A percentile compares a stretch with the other conserved stretches of the same genome.
Conservation (phyloP, 1,140 invertebrate species). For the Cotesia vestalis region DNA sequence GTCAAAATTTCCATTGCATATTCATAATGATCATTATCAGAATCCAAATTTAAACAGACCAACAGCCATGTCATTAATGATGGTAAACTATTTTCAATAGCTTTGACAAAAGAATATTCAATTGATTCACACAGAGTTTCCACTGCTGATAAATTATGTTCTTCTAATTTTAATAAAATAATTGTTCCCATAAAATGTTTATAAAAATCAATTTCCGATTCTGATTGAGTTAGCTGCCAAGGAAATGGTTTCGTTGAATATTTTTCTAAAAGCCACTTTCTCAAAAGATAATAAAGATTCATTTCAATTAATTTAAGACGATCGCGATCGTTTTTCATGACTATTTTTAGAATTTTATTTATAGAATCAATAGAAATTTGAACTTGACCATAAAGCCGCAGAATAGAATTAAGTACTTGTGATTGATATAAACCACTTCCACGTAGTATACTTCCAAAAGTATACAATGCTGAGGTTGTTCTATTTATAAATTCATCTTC, state of each 20-base stretch:
- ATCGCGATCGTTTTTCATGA: conserved; percentile 35
- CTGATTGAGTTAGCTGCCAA: conserved; percentile 53
- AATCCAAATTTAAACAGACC: not conserved
- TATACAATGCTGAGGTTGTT: conserved; percentile 56
- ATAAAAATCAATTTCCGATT: conserved; percentile 58
- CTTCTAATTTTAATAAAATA: conserved; percentile 53
- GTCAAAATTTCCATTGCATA: conserved; percentile 38
- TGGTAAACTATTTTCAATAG: conserved; percentile 59
- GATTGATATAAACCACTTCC: conserved; percentile 57
- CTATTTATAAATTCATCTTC: conserved; percentile 59
- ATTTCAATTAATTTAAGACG: conserved; percentile 54
- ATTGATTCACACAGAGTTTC: conserved; percentile 48
- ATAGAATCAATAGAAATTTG: conserved; percentile 51
- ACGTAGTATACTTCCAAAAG: conserved; percentile 56
- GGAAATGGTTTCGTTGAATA: conserved; percentile 53
- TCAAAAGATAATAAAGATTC: conserved; percentile 56
- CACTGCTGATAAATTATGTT: conserved; percentile 46
- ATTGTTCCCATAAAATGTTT: conserved; percentile 55
- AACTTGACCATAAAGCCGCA: conserved; percentile 56
- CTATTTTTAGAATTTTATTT: conserved; percentile 48
- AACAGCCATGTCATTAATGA: conserved; percentile 50
- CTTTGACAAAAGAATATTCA: conserved; percentile 46
- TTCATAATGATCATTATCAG: not conserved
- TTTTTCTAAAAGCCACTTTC: conserved; percentile 41
- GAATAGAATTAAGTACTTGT: conserved; percentile 54